Conservation (phyloP, 1,140 invertebrate genomes). For the Mya arenaria region DNA sequence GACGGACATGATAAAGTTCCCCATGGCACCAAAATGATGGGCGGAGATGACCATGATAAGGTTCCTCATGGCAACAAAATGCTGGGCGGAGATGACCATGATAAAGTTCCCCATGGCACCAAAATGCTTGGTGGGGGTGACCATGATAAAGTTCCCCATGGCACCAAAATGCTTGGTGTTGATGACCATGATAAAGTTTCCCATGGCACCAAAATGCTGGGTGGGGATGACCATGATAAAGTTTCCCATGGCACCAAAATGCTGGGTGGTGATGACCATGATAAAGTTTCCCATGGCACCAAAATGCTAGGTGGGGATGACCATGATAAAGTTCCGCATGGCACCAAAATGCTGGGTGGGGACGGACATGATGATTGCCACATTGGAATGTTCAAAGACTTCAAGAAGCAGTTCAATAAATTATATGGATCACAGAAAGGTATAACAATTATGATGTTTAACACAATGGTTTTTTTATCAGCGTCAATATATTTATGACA, state of each 20-base stretch:
- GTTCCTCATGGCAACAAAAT: slow-evolving; percentile 25
- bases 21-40: slow-evolving; percentile 28
- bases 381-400: slow-evolving; percentile 76
- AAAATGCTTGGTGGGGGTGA: slow-evolving; percentile 53
- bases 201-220: slow-evolving; percentile 44
- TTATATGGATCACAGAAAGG: slow-evolving; percentile 85
- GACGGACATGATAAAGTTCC: slow-evolving; percentile 11
- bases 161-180: slow-evolving; percentile 35
- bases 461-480: too few species aligned
- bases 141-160: slow-evolving; percentile 48
- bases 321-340: slow-evolving; percentile 27
- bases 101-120: slow-evolving; percentile 45
- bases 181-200: slow-evolving; percentile 48
- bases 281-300: not conserved
- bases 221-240: slow-evolving; percentile 40
- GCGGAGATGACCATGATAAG: slow-evolving; percentile 39
- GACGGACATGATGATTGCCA: slow-evolving; percentile 63
- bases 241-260: slow-evolving; percentile 5
- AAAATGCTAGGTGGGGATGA: too few species aligned
- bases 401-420: slow-evolving; percentile 86
- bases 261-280: slow-evolving; percentile 24
- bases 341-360: slow-evolving; percentile 10
- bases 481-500: too few species aligned
- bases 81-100: slow-evolving; percentile 54
- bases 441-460: slow-evolving; percentile 30